Evolutionary conservation across 35 echinoderm and acorn worm species (phyloP).

Genomic region (Anneissia japonica): DNA sequence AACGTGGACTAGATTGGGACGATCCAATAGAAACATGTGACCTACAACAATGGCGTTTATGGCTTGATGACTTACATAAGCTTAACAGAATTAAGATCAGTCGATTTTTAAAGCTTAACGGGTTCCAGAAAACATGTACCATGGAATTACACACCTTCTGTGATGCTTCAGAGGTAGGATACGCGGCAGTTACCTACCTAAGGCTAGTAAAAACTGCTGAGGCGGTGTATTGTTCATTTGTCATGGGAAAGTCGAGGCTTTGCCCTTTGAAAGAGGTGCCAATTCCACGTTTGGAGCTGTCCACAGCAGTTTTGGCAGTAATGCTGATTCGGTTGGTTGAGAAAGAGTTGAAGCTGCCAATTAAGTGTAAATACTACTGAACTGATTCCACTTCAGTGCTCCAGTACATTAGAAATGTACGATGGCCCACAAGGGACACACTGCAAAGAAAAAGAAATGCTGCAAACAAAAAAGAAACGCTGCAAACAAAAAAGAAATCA

Average conservation of each 20-base stretch:
- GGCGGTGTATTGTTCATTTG: constrained; percentile 37
- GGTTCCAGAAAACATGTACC: background rate
- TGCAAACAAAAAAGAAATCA: too few species aligned
- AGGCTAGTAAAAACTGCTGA: background rate
- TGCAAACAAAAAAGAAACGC: too few species aligned
- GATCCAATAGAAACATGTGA: too few species aligned
- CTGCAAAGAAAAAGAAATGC: too few species aligned
- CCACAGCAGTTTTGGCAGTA: constrained; percentile 14
- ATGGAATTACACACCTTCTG: constrained; percentile 33
- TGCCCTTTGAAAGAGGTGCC: constrained; percentile 28
- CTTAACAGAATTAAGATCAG: background rate
- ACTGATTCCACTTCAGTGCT: constrained; percentile 10
- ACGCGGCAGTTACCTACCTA: constrained; percentile 23
- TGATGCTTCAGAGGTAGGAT: constrained; percentile 26
- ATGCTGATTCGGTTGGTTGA: constrained; percentile 10
- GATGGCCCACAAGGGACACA: too few species aligned
- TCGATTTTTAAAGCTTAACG: background rate
- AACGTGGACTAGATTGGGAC: constrained; percentile 1
- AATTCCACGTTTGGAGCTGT: constrained; percentile 49
- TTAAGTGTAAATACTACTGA: background rate
- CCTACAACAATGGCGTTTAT: too few species aligned
- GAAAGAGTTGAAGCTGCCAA: constrained; percentile 1
- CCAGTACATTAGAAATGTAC: constrained; percentile 1
- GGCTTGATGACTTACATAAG: background rate
- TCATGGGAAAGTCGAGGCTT: constrained; percentile 36